Evolutionary conservation across 2,888 invertebrate species (phyloP).

Genomic region (Euplagia quadripunctaria): DNA sequence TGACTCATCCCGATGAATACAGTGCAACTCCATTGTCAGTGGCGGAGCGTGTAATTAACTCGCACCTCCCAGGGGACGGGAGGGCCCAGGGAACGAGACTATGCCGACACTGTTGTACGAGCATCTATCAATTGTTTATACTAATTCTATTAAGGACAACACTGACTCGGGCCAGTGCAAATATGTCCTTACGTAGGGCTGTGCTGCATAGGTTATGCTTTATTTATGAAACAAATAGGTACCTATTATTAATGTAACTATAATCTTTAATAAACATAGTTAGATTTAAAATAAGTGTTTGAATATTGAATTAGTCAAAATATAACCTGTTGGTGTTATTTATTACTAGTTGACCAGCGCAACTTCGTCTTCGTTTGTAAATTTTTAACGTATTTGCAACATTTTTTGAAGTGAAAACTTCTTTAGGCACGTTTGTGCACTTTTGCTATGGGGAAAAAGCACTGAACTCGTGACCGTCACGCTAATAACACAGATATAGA

Average conservation of each 20-base stretch:
- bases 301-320: neutral
- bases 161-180: conserved; percentile 4
- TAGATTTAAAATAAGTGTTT: neutral
- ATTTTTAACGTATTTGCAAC: too few species aligned
- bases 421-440: too few species aligned
- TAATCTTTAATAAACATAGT: neutral
- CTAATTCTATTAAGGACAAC: conserved; percentile 39
- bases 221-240: neutral
- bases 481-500: too few species aligned
- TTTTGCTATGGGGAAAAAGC: too few species aligned
- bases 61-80: conserved; percentile 23
- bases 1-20: conserved; percentile 48
- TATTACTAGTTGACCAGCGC: too few species aligned
- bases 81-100: conserved; percentile 23
- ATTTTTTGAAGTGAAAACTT: too few species aligned
- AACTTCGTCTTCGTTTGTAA: too few species aligned
- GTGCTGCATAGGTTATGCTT: conserved; percentile 1
- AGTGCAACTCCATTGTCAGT: conserved; percentile 50
- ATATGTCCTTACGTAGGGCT: conserved; percentile 11
- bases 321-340: too few species aligned
- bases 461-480: too few species aligned
- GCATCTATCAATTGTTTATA: conserved; percentile 46
- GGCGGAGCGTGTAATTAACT: conserved; percentile 61
- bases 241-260: neutral
- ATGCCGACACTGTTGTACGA: conserved; percentile 13